phyloP scores from a whole-genome alignment of 2,888 invertebrate genomes.

The Rhingia campestris region DNA sequence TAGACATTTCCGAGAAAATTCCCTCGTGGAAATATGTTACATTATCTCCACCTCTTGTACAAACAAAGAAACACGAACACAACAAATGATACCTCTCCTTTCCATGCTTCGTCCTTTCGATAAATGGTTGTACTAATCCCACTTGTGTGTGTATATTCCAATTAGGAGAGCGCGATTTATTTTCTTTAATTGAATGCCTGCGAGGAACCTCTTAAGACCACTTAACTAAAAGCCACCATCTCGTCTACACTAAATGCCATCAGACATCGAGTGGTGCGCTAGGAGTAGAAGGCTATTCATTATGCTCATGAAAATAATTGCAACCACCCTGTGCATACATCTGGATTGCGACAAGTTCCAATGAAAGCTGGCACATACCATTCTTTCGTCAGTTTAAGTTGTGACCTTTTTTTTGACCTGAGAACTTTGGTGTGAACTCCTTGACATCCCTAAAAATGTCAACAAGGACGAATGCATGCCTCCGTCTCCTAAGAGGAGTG shows the following conservation, averaged over 20 bases:
- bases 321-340: not conserved
- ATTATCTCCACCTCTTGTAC: too few species aligned
- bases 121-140: conserved; percentile 29
- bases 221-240: conserved; percentile 61
- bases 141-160: conserved; percentile 35
- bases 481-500: not conserved
- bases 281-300: conserved; percentile 48
- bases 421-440: conserved; percentile 8
- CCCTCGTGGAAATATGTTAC: too few species aligned
- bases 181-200: conserved; percentile 60
- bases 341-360: not conserved
- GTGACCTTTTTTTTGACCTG: conserved; percentile 26
- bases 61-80: not conserved
- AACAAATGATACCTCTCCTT: not conserved
- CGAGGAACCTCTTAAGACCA: conserved; percentile 51
- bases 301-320: conserved; percentile 56
- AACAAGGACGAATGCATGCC: too few species aligned
- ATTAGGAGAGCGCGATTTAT: conserved; percentile 65
- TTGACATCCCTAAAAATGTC: not conserved
- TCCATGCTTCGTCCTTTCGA: not conserved
- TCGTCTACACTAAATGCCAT: not conserved
- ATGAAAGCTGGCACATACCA: conserved; percentile 1
- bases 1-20: too few species aligned
- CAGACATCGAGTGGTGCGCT: not conserved
- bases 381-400: conserved; percentile 21